Evolutionary conservation across 1,140 invertebrate genomes (phyloP).

Genomic region (Drosophila eugracilis): DNA sequence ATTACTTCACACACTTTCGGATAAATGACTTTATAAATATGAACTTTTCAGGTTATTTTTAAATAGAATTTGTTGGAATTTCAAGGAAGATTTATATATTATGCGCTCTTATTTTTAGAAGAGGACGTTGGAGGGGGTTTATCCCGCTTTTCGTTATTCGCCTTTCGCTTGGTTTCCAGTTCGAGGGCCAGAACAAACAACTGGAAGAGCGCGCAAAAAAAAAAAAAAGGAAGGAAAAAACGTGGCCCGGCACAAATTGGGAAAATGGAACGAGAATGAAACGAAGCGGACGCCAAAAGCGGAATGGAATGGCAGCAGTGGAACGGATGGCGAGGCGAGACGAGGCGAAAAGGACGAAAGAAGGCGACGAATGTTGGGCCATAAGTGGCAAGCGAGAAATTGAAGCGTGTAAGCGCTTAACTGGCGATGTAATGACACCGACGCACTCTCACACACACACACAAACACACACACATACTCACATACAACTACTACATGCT

Average conservation of each 20-base stretch:
- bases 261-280: constrained; percentile 12
- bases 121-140: neutral
- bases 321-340: neutral
- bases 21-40: neutral
- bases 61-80: too few relatives aligned
- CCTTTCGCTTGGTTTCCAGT: constrained; percentile 33
- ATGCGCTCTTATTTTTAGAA: too few relatives aligned
- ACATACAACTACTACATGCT: too few relatives aligned
- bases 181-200: constrained; percentile 42
- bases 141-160: constrained; percentile 8
- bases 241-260: constrained; percentile 19
- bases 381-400: constrained; percentile 75
- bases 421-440: constrained; percentile 70
- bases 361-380: constrained; percentile 62
- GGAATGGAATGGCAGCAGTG: neutral
- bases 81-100: constrained; percentile 10
- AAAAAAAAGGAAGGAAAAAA: constrained; percentile 33
- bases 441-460: constrained; percentile 32
- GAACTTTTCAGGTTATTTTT: too few relatives aligned
- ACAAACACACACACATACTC: constrained; percentile 1
- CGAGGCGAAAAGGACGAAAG: constrained; percentile 40
- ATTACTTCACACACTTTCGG: constrained; percentile 5
- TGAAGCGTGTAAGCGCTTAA: constrained; percentile 82
- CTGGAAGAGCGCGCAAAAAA: constrained; percentile 47
- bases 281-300: too few relatives aligned